phyloP scores from a whole-genome alignment of 2,113 vertebrate genomes.

The Melanocharis versteri region DNA sequence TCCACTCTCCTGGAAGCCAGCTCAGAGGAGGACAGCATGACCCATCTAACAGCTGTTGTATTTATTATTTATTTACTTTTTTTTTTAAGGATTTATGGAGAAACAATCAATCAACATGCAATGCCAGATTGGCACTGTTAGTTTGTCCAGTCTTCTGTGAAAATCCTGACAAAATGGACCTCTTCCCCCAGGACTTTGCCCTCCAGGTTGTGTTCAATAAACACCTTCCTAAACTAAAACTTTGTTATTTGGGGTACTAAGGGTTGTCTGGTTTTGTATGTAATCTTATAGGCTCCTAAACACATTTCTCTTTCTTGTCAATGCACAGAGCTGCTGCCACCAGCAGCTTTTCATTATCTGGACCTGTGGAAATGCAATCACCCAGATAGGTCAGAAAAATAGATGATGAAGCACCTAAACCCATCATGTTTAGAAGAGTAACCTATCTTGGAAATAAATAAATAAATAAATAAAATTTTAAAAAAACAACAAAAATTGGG shows the following conservation, averaged over 20 bases:
- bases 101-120: rapidly evolving
- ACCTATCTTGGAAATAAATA: rapidly evolving
- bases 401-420: background rate
- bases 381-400: background rate
- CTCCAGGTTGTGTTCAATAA: background rate
- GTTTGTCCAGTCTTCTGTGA: background rate
- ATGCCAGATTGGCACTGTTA: background rate
- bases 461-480: no score
- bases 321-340: background rate
- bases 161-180: background rate
- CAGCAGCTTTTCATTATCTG: background rate
- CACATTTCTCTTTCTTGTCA: background rate
- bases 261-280: background rate
- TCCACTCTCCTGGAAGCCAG: background rate
- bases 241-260: background rate
- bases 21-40: background rate
- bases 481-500: background rate
- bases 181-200: background rate
- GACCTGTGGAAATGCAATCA: background rate
- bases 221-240: background rate
- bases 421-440: background rate
- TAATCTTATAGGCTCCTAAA: background rate
- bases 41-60: background rate
- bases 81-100: background rate
- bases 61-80: background rate